These are phyloP conservation scores for Ardeotis arabs DNA, from an alignment of 2,113 vertebrate genomes.

Conservation along the genomic window DNA sequence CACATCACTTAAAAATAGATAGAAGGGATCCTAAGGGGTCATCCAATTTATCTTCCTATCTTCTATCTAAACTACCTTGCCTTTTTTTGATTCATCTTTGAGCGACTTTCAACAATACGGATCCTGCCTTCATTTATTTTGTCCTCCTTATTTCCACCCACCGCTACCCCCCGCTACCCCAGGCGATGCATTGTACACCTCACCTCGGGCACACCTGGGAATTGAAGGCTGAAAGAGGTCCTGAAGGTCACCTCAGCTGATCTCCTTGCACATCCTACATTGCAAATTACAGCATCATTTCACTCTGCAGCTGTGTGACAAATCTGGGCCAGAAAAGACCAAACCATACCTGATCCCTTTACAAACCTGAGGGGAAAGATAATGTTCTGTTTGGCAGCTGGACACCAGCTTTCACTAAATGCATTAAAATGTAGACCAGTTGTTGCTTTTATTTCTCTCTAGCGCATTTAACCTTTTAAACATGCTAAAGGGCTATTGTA, in stretches of 20 bases:
- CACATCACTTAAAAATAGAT: not conserved
- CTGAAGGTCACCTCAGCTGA: accelerated
- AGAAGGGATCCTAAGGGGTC: not conserved
- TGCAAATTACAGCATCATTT: not conserved
- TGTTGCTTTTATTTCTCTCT: not conserved
- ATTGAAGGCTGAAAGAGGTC: not conserved
- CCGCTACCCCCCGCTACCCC: too few species aligned
- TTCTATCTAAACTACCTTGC: not conserved
- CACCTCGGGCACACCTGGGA: not conserved
- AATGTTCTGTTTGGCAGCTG: not conserved
- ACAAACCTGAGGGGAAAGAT: not conserved
- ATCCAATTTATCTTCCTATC: not conserved
- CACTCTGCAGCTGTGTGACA: not conserved
- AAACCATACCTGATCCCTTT: not conserved
- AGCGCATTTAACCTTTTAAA: not conserved
- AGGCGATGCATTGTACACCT: accelerated
- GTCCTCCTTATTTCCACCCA: not conserved
- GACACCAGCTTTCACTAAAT: not conserved
- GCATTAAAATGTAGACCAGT: not conserved
- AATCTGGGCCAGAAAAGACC: not conserved
- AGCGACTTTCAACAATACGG: not conserved
- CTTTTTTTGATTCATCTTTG: not conserved
- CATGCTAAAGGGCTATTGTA: not conserved
- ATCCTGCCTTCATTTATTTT: not conserved
- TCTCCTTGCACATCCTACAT: not conserved